Evolutionary conservation across 2,888 invertebrate genomes (phyloP).

Genomic region (Lasioglossum zephyrum): DNA sequence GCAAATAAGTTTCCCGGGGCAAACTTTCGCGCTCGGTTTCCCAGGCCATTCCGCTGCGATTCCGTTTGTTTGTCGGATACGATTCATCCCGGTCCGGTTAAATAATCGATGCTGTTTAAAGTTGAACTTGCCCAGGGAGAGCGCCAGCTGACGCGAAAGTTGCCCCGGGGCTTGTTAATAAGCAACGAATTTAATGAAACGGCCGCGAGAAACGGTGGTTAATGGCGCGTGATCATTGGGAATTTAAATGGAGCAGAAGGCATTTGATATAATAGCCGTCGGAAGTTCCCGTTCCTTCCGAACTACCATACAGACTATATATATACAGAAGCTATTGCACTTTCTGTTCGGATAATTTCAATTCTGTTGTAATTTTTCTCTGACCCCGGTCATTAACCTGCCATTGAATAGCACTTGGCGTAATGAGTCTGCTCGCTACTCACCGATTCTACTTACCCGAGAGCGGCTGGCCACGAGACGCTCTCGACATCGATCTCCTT

Average conservation of each 20-base stretch:
- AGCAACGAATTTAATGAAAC: constrained; percentile 16
- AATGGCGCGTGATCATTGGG: constrained; percentile 33
- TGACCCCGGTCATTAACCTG: neutral
- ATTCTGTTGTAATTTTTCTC: constrained; percentile 8
- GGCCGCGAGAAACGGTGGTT: constrained; percentile 1
- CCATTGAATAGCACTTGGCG: neutral
- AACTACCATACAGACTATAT: neutral
- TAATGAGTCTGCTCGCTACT: neutral
- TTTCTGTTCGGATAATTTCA: constrained; percentile 3
- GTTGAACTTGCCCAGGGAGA: constrained; percentile 17
- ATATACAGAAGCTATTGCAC: neutral
- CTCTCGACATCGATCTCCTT: neutral
- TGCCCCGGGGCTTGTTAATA: constrained; percentile 24
- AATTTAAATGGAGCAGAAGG: constrained; percentile 21
- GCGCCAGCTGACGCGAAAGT: constrained; percentile 35
- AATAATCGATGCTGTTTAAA: constrained; percentile 55
- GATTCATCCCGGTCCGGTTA: constrained; percentile 34
- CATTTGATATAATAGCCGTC: constrained; percentile 12
- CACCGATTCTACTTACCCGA: neutral
- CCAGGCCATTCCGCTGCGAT: constrained; percentile 23
- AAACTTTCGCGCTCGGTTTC: constrained; percentile 27
- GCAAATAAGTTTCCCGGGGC: constrained; percentile 34
- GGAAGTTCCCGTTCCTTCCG: neutral
- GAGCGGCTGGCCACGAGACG: neutral
- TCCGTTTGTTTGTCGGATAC: constrained; percentile 37